Evolutionary conservation across 1,140 invertebrate species (phyloP), one percentile per base, ranked within the genome.

Genomic region (Drosophila grimshawi): DNA sequence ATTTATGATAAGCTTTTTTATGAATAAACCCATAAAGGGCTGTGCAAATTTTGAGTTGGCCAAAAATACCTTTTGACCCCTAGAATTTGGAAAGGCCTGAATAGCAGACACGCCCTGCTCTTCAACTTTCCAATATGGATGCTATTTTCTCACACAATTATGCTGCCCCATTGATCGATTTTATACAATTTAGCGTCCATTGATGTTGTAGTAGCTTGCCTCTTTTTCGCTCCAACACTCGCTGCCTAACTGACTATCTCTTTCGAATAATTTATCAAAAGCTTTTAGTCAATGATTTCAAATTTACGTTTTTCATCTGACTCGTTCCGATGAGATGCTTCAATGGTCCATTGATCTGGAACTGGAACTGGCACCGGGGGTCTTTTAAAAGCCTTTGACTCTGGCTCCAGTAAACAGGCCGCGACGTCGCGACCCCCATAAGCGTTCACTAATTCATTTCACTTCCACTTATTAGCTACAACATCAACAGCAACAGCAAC

Each of bases 261-360:
- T 60, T 35, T 59, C 67, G 48, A 72, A 76, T 85, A 85, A 88
- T 88, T 89, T 88, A 89, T 89, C 81, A 88, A 88, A 88, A 89
- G 85, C 85, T 88, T 88, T 88, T 89, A 88, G 85, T 88, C 85
- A 88, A 88, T 88, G 85, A 89, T 89, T 88, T 88, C 74, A 62
- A 89, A 88, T 89, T 88, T 89, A 88, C 80, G 80, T 85, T 88
- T 88, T 89, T 77, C 76, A 67, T 65, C 49, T 66, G 49, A 43
- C 33, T 59, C 27, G 43, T 29, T 73, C 79, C 69, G 73, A 77
- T 78, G 49, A 53, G 46, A 37, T 56, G 67, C 66, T 60, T 82
- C 76, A 86, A 86, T 86, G 82, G 82, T 77, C 81, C 81, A 81
- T 81, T 80, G 75, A 82, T 62, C 61, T 79, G 67, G 66, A 62